A percentile compares a stretch with the other conserved stretches of the same genome.
These are phyloP conservation scores for Lutjanus argentimaculatus DNA, from an alignment of 2,797 vertebrate species.

Conservation along the genomic window DNA sequence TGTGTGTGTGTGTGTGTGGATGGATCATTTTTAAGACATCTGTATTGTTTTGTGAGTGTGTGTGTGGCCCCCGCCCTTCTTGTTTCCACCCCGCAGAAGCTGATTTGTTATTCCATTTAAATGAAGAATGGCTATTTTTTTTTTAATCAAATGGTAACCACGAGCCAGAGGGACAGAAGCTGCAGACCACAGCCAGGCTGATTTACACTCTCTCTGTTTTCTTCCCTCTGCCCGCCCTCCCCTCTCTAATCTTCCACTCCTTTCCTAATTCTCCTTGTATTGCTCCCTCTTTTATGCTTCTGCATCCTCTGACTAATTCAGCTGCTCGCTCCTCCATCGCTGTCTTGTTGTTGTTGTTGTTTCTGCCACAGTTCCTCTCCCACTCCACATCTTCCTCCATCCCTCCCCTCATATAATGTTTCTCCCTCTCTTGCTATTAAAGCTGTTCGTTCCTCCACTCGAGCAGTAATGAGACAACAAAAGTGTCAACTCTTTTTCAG, in stretches of 20 bases:
- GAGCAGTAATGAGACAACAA: conserved; percentile 77
- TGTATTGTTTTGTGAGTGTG: conserved; percentile 38
- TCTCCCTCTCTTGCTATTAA: conserved; percentile 45
- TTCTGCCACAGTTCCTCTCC: conserved; percentile 38
- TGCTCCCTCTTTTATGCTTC: conserved; percentile 58
- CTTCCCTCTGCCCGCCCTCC: conserved; percentile 11
- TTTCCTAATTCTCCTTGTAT: conserved; percentile 63
- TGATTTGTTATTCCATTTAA: conserved; percentile 86
- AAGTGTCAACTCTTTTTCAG: conserved; percentile 58
- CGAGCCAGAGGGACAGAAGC: conserved; percentile 76
- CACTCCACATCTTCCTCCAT: conserved; percentile 29
- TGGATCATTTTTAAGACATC: conserved; percentile 36
- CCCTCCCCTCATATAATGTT: conserved; percentile 41
- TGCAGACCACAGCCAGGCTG: conserved; percentile 70
- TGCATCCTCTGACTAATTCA: conserved; percentile 61
- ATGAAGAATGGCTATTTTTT: conserved; percentile 84
- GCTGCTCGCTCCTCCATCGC: conserved; percentile 50
- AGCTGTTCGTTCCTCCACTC: conserved; percentile 66
- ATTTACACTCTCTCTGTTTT: conserved; percentile 63
- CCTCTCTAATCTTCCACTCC: conserved; percentile 49
- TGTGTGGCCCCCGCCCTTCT: conserved; percentile 5
- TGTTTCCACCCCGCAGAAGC: conserved; percentile 54
- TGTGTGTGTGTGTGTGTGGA: conserved; percentile 20
- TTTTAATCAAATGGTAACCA: conserved; percentile 85
- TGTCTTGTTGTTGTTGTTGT: conserved; percentile 52